These are phyloP conservation scores for Hypanus sabinus DNA, from an alignment of 2,113 vertebrate species.

Conservation along the genomic window DNA sequence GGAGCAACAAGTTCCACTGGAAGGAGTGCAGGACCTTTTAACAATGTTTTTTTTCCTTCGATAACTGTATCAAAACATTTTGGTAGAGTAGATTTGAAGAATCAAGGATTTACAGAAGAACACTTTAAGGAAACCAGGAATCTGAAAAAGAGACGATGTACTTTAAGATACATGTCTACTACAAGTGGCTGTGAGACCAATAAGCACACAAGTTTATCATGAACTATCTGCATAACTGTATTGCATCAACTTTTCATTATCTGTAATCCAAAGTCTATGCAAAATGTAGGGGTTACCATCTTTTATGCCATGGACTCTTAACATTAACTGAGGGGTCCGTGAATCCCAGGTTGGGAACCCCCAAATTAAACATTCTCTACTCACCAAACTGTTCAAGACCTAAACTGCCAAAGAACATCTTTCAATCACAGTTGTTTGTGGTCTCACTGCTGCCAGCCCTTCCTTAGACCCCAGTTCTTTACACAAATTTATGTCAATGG, in stretches of 20 bases:
- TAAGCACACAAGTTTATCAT: neutral
- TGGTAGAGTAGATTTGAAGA: neutral
- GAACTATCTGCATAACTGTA: neutral
- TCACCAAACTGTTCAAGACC: too few species aligned
- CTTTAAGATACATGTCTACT: neutral
- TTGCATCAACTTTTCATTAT: neutral
- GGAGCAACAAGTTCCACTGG: neutral
- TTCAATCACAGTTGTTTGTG: too few species aligned
- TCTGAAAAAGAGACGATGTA: neutral
- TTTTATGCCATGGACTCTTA: too few species aligned
- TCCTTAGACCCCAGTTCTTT: too few species aligned
- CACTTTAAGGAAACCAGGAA: constrained; percentile 14
- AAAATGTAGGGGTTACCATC: too few species aligned
- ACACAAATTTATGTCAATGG: too few species aligned
- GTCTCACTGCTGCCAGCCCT: too few species aligned
- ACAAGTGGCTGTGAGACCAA: neutral
- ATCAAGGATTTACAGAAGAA: neutral
- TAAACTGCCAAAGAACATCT: too few species aligned
- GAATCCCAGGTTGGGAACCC: too few species aligned
- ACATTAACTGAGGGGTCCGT: too few species aligned
- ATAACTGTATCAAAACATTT: neutral
- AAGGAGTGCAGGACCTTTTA: neutral
- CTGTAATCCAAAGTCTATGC: too few species aligned
- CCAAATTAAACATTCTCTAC: too few species aligned
- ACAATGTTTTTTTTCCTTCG: neutral